Percentiles rank a stretch among this genome's conserved stretches.
These are phyloP conservation scores for Drosophila mimetica DNA, from an alignment of 2,888 invertebrate species.

Conservation along the genomic window DNA sequence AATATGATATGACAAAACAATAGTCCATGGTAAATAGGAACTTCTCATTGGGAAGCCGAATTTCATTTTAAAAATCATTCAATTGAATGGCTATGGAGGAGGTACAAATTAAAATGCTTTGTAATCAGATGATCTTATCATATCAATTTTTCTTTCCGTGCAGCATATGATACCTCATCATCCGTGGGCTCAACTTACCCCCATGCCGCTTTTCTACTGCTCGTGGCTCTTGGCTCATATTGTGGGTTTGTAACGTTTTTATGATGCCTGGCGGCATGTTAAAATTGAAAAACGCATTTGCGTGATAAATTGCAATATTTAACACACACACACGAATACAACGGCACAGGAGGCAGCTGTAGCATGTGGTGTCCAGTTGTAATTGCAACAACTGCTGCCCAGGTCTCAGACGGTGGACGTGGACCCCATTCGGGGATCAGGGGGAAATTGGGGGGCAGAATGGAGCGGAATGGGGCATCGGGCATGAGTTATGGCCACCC, in stretches of 20 bases:
- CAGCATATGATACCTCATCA: constrained; percentile 23
- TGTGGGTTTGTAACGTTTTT: constrained; percentile 80
- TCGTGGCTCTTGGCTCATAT: constrained; percentile 66
- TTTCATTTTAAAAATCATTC: background rate
- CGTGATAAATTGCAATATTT: constrained; percentile 85
- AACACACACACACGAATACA: constrained; percentile 68
- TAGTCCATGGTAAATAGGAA: no score
- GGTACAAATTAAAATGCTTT: background rate
- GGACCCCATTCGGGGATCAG: constrained; percentile 43
- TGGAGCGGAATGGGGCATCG: constrained; percentile 51
- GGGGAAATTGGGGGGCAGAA: constrained; percentile 15
- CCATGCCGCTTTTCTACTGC: constrained; percentile 30
- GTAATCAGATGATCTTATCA: background rate
- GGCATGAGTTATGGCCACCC: constrained; percentile 80
- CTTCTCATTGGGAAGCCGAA: no score
- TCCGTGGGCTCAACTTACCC: constrained; percentile 31
- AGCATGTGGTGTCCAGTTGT: constrained; percentile 77
- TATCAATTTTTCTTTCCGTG: constrained; percentile 1
- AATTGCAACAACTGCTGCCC: constrained; percentile 73
- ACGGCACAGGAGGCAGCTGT: constrained; percentile 62
- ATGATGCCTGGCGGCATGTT: constrained; percentile 84
- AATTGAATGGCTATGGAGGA: no score
- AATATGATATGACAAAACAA: no score
- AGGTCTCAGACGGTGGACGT: constrained; percentile 46
- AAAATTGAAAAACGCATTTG: constrained; percentile 84